phyloP scores from a whole-genome alignment of 2,888 invertebrate species.

The Drosophila picticornis region DNA sequence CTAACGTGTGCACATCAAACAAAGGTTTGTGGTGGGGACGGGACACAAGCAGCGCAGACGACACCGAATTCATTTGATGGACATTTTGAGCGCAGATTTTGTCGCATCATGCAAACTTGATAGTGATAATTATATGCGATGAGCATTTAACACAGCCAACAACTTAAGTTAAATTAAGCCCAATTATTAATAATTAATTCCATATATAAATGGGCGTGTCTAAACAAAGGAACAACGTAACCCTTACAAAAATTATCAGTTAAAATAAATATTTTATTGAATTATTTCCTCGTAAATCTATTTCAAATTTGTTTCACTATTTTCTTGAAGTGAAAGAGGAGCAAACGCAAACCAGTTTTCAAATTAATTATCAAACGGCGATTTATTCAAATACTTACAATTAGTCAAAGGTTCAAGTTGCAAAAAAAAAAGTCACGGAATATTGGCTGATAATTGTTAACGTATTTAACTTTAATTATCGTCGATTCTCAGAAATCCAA shows the following conservation, averaged over 20 bases:
- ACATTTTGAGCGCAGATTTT: conserved; percentile 6
- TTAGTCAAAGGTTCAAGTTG: conserved; percentile 18
- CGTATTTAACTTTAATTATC: conserved; percentile 12
- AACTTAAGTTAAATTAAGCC: not conserved
- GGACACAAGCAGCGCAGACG: not conserved
- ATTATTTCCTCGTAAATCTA: not conserved
- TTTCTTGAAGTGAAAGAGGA: not conserved
- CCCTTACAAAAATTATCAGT: not conserved
- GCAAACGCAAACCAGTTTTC: conserved; percentile 47
- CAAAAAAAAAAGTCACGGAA: conserved; percentile 39
- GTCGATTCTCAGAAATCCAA: conserved; percentile 2
- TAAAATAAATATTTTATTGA: not conserved
- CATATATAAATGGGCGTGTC: not conserved
- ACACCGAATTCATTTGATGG: conserved; percentile 9
- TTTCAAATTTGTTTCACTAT: not conserved
- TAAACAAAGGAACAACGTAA: not conserved
- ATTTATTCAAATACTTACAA: conserved; percentile 55
- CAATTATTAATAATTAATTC: conserved; percentile 3
- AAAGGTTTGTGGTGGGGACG: not conserved
- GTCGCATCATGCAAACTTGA: conserved; percentile 3
- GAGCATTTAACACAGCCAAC: not conserved
- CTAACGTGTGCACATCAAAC: conserved; percentile 9
- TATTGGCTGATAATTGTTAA: conserved; percentile 16
- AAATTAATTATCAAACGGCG: not conserved
- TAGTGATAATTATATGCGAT: not conserved